phyloP scores from a whole-genome alignment of 1,140 invertebrate species.

The Pseudomyrmex cubaensis region DNA sequence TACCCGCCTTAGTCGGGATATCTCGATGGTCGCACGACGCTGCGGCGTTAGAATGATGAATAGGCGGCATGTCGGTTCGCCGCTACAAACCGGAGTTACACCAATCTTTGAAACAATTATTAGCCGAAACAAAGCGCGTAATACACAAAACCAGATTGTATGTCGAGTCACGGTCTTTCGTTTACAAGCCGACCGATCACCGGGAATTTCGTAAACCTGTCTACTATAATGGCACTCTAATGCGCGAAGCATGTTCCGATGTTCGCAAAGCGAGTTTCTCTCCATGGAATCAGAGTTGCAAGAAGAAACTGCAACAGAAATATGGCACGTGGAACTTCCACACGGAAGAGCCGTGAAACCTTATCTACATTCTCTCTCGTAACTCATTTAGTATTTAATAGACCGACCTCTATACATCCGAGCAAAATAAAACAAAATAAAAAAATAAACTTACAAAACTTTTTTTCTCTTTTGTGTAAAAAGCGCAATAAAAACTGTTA shows the following conservation, averaged over 20 bases:
- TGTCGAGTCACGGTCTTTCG: constrained; percentile 42
- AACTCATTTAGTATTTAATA: not conserved
- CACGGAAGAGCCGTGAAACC: too few relatives aligned
- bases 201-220: constrained; percentile 52
- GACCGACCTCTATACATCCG: too few relatives aligned
- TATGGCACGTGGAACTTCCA: not conserved
- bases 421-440: not conserved
- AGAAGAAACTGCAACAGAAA: not conserved
- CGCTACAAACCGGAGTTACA: constrained; percentile 20
- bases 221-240: constrained; percentile 41
- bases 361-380: too few relatives aligned
- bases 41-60: constrained; percentile 70
- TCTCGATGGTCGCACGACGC: constrained; percentile 58
- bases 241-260: constrained; percentile 47
- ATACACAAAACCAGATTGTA: constrained; percentile 33
- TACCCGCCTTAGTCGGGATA: constrained; percentile 56
- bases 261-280: not conserved
- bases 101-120: constrained; percentile 71
- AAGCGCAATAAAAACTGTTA: too few relatives aligned
- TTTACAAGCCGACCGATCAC: constrained; percentile 19
- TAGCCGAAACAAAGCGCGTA: constrained; percentile 32
- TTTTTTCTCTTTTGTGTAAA: too few relatives aligned
- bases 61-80: constrained; percentile 31
- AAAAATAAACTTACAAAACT: not conserved
- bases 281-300: not conserved